A percentile compares a stretch with the other conserved stretches of the same genome.
Conservation (phyloP, 2,797 vertebrate genomes). For the Eulemur coronatus region DNA sequence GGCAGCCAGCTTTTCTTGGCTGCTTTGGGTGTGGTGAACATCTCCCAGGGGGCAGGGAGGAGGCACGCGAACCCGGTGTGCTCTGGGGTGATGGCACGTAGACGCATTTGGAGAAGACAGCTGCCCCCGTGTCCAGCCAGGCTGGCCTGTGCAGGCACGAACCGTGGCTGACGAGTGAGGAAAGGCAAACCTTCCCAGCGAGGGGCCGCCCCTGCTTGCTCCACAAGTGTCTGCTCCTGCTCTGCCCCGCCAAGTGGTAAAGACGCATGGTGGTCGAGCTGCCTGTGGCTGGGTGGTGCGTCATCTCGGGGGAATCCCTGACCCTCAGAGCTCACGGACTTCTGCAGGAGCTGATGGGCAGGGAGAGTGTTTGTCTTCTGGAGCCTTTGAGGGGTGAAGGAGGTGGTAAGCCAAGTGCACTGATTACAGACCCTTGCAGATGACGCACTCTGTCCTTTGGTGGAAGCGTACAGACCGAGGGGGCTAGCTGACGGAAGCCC, state of each 20-base stretch:
- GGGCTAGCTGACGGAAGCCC: neutral
- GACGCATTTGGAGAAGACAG: fast-evolving
- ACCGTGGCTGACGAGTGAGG: neutral
- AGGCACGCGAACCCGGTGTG: neutral
- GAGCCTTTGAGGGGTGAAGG: neutral
- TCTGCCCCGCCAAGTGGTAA: neutral
- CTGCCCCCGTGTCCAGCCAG: neutral
- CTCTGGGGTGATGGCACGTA: neutral
- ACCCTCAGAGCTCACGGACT: neutral
- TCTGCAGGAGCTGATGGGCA: neutral
- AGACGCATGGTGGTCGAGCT: neutral
- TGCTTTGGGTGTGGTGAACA: fast-evolving
- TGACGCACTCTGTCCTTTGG: neutral
- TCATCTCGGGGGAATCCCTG: neutral
- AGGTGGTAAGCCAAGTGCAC: neutral
- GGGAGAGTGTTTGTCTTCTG: neutral
- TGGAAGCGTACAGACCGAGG: neutral
- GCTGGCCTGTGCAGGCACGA: neutral
- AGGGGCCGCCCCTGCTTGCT: too few species aligned
- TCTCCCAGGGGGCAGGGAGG: neutral
- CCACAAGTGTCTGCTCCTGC: fast-evolving
- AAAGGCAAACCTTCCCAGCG: too few species aligned
- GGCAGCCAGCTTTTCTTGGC: neutral
- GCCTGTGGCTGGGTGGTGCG: neutral
- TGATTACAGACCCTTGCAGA: neutral